Evolutionary conservation across 2,888 invertebrate species (phyloP).

Genomic region (Danaus chrysippus): DNA sequence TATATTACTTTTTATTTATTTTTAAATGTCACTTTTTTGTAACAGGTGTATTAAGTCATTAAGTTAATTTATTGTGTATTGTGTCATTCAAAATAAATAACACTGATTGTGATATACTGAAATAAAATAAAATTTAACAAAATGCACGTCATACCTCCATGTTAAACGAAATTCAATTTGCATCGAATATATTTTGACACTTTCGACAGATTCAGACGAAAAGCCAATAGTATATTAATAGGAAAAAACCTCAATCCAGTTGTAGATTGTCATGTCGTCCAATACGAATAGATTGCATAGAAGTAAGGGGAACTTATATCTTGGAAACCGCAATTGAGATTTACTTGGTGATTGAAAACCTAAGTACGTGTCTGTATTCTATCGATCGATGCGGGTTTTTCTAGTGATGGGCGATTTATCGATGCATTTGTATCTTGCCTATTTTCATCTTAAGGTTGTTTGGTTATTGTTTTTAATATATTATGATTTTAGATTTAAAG

Average conservation of each 20-base stretch:
- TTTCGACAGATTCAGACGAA: background rate
- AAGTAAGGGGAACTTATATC: conserved; percentile 24
- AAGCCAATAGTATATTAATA: background rate
- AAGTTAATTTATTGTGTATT: too few species aligned
- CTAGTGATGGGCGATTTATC: conserved; percentile 15
- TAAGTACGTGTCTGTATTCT: conserved; percentile 31
- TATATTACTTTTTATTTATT: too few species aligned
- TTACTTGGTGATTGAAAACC: conserved; percentile 35
- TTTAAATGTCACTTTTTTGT: too few species aligned
- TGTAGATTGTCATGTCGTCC: conserved; percentile 5
- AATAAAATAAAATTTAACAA: too few species aligned
- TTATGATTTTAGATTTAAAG: too few species aligned
- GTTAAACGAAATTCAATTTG: background rate
- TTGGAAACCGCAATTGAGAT: conserved; percentile 39
- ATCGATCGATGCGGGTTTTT: conserved; percentile 29
- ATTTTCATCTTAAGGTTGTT: background rate
- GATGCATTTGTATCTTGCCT: background rate
- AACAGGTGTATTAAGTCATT: too few species aligned
- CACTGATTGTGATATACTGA: too few species aligned
- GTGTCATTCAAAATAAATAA: too few species aligned
- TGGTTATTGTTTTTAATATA: too few species aligned
- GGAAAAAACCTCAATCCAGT: background rate
- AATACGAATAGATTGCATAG: conserved; percentile 20
- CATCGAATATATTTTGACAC: background rate
- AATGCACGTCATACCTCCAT: background rate